phyloP scores from a whole-genome alignment of 1,140 invertebrate species.

The Eulimnadia texana region DNA sequence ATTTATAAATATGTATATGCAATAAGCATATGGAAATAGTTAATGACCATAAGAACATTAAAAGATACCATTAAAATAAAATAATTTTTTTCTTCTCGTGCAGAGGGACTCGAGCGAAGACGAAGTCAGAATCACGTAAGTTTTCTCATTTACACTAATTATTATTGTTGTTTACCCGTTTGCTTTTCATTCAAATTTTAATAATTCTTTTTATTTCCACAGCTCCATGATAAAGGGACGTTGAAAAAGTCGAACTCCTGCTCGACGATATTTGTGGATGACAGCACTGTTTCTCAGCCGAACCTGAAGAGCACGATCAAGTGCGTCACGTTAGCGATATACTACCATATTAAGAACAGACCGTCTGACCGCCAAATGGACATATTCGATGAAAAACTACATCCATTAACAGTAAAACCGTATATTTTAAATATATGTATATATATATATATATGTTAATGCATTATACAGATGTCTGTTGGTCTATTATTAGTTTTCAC shows the following conservation, averaged over 20 bases:
- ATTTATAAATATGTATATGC: no score
- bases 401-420: constrained; percentile 68
- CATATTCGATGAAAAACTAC: constrained; percentile 96
- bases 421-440: not conserved
- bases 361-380: constrained; percentile 76
- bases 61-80: not conserved
- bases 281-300: constrained; percentile 97
- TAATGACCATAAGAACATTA: no score
- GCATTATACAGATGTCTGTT: no score
- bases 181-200: constrained; percentile 10
- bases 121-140: constrained; percentile 69
- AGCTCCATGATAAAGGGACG: constrained; percentile 49
- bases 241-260: constrained; percentile 95
- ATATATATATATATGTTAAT: no score
- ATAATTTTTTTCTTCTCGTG: constrained; percentile 22
- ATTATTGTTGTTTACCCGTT: constrained; percentile 2
- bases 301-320: constrained; percentile 99
- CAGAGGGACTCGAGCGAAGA: constrained; percentile 73
- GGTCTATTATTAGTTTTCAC: no score
- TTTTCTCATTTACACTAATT: no score
- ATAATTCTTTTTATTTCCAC: constrained; percentile 22
- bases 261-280: constrained; percentile 95
- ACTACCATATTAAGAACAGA: constrained; percentile 97
- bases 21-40: no score
- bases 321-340: constrained; percentile 95